Conservation (phyloP, 2,113 vertebrate species). For the Chitala chitala region DNA sequence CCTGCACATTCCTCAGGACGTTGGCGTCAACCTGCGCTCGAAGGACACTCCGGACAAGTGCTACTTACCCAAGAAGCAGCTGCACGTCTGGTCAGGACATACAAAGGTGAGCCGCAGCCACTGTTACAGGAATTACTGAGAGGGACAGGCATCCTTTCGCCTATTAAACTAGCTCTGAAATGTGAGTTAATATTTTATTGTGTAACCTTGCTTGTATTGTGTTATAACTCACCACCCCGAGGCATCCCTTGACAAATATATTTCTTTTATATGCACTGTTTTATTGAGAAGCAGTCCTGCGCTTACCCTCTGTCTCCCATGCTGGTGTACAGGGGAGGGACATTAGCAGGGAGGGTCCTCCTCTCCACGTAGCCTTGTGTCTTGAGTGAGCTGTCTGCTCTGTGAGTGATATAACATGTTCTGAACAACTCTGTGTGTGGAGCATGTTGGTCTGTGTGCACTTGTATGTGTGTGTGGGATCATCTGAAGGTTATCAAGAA, state of each 20-base stretch:
- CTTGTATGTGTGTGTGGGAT: no score
- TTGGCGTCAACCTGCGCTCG: conserved; percentile 90
- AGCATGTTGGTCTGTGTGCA: no score
- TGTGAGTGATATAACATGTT: no score
- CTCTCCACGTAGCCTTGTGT: no score
- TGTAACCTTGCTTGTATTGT: neutral
- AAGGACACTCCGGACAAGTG: conserved; percentile 86
- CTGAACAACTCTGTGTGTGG: no score
- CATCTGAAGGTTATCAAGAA: no score
- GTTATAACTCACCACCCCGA: neutral
- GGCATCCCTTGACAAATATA: neutral
- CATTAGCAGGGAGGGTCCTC: no score
- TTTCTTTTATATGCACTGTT: neutral
- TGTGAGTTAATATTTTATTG: neutral
- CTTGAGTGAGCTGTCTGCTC: no score
- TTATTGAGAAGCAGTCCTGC: neutral
- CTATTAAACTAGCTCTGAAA: neutral
- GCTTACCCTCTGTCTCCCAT: neutral
- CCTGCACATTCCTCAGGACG: conserved; percentile 92
- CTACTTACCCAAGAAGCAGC: conserved; percentile 95
- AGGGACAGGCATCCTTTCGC: neutral
- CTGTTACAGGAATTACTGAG: no score
- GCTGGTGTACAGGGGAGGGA: no score
- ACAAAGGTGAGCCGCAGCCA: conserved; percentile 71
- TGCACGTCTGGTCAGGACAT: conserved; percentile 96